Evolutionary conservation across 1,140 invertebrate genomes (phyloP).

Genomic region (Drosophila baimaii): DNA sequence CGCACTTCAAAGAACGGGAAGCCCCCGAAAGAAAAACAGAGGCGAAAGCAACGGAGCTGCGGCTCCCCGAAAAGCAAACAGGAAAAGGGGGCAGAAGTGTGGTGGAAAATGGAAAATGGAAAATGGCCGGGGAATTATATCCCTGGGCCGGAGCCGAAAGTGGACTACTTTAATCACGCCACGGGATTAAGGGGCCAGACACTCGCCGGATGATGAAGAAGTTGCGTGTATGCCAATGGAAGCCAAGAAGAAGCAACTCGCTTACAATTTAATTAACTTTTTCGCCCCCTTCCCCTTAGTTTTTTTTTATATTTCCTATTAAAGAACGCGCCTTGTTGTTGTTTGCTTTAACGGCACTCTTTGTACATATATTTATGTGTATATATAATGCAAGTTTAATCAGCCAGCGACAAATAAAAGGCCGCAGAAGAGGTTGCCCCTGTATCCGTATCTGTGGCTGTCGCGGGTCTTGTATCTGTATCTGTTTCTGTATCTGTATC

Average conservation of each 20-base stretch:
- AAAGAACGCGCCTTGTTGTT: slow-evolving; percentile 68
- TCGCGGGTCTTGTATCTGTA: not conserved
- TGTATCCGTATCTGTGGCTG: slow-evolving; percentile 15
- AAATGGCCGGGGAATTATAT: slow-evolving; percentile 10
- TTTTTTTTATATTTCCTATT: slow-evolving; percentile 68
- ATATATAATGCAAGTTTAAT: slow-evolving; percentile 78
- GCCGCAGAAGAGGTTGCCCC: slow-evolving; percentile 38
- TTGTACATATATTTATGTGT: slow-evolving; percentile 55
- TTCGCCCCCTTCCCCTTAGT: not conserved
- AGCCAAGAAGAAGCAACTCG: slow-evolving; percentile 22
- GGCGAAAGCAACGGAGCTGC: slow-evolving; percentile 16
- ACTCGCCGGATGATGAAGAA: slow-evolving; percentile 73
- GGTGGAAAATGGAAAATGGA: slow-evolving; percentile 3
- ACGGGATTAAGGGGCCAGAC: slow-evolving; percentile 74
- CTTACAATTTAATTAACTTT: slow-evolving; percentile 82
- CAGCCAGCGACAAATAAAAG: slow-evolving; percentile 70
- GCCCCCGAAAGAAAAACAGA: slow-evolving; percentile 32
- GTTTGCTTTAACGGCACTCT: slow-evolving; percentile 76
- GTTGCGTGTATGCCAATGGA: slow-evolving; percentile 62
- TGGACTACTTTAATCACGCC: slow-evolving; percentile 82
- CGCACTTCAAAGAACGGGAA: slow-evolving; percentile 56
- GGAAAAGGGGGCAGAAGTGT: slow-evolving; percentile 13
- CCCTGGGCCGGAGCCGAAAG: slow-evolving; percentile 39
- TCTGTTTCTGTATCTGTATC: slow-evolving; percentile 4
- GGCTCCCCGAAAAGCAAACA: slow-evolving; percentile 54